Conservation (phyloP, 2,888 invertebrate species). For the Caenorhabditis sp. region DNA sequence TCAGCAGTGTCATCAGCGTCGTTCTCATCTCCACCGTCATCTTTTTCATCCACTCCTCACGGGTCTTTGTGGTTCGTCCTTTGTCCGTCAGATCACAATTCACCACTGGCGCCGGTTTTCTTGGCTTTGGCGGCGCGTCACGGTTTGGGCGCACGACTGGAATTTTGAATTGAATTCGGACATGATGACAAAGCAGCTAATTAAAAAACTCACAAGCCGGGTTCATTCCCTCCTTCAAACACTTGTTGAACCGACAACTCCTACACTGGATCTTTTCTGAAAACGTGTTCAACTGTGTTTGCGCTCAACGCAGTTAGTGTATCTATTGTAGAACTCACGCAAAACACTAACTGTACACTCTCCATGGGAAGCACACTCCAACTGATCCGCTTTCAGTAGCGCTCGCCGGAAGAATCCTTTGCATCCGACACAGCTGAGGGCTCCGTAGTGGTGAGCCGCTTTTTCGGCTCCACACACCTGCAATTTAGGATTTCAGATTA, state of each 20-base stretch:
- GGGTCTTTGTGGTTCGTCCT: slow-evolving; percentile 42
- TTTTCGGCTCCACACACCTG: slow-evolving; percentile 72
- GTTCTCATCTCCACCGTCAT: slow-evolving; percentile 77
- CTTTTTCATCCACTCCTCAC: slow-evolving; percentile 71
- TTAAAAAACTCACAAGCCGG: slow-evolving; percentile 66
- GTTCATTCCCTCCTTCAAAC: slow-evolving; percentile 75
- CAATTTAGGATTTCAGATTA: too few relatives aligned
- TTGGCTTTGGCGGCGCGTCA: slow-evolving; percentile 63
- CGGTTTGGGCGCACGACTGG: slow-evolving; percentile 76
- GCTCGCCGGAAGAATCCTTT: slow-evolving; percentile 77
- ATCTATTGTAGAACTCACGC: slow-evolving; percentile 36
- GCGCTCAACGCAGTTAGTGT: neutral
- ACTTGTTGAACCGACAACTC: slow-evolving; percentile 74
- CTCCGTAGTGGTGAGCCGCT: slow-evolving; percentile 75
- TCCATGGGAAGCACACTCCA: slow-evolving; percentile 71
- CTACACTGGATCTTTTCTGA: slow-evolving; percentile 73
- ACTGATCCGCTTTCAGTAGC: slow-evolving; percentile 74
- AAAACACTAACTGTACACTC: slow-evolving; percentile 63
- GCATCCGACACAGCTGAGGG: slow-evolving; percentile 69
- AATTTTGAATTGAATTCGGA: too few relatives aligned
- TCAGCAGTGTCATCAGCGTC: slow-evolving; percentile 74
- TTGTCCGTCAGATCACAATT: slow-evolving; percentile 24
- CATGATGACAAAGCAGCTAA: too few relatives aligned
- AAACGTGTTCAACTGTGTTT: slow-evolving; percentile 11
- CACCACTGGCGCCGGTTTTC: slow-evolving; percentile 49